Percentiles rank a stretch among this genome's conserved stretches.
Evolutionary conservation across 2,113 vertebrate genomes (phyloP).

Genomic region (Aix galericulata): DNA sequence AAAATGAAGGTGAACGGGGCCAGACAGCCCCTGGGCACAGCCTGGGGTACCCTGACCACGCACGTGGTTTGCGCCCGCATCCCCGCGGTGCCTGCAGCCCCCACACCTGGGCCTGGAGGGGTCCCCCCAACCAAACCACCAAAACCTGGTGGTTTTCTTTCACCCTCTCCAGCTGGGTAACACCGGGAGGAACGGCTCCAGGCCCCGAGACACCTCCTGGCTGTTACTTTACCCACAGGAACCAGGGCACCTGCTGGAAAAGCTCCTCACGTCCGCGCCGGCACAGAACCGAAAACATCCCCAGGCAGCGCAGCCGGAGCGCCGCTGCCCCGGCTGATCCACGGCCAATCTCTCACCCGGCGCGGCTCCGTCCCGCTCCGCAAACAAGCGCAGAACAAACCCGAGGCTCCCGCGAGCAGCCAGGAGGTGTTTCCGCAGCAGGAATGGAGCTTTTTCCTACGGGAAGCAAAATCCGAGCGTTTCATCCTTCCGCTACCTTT

Average conservation of each 20-base stretch:
- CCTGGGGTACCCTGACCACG: rapidly evolving
- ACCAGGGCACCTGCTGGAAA: constrained; percentile 17
- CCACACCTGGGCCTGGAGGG: rapidly evolving
- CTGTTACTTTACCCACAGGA: neutral
- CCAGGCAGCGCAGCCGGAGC: neutral
- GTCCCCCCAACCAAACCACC: neutral
- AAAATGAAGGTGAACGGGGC: neutral
- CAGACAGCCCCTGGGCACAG: neutral
- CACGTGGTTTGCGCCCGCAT: neutral
- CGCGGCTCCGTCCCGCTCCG: neutral
- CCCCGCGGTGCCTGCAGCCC: rapidly evolving
- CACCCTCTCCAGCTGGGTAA: neutral
- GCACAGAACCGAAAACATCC: neutral
- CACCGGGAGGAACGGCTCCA: neutral
- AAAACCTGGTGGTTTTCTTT: neutral
- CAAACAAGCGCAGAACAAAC: neutral
- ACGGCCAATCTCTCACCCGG: neutral
- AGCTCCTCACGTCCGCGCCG: neutral
- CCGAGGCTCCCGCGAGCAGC: neutral
- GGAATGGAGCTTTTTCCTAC: neutral
- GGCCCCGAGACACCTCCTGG: neutral
- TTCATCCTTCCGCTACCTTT: neutral
- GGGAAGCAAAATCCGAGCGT: neutral
- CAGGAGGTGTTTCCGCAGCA: neutral
- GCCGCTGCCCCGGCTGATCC: neutral